Evolutionary conservation across 2,888 invertebrate species (phyloP), one percentile per base, ranked within the genome.

Genomic region (Brachypalpus laphriformis): DNA sequence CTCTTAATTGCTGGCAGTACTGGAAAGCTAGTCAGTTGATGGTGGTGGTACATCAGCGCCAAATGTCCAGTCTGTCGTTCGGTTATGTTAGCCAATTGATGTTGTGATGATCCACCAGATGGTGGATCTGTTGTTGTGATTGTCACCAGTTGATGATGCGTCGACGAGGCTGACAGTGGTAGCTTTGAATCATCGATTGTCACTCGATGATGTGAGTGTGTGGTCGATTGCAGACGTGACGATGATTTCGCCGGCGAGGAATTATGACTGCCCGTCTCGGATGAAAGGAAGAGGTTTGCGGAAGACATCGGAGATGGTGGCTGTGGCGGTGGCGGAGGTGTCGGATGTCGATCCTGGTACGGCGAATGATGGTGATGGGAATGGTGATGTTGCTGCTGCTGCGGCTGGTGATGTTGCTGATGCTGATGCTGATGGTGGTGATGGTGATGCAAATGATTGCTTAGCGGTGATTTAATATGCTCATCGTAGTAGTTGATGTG

Each of bases 241-340:
- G 90, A 89, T 0, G 89, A 87, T 5, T 91, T 90, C 4, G 94
- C 93, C 22, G 96, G 96, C 76, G 93, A 93, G 59, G 94, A 93
- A 89, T 95, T 95, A 89, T 95, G 95, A 89, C 95, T 94, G 86
- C 95, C 94, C 88, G 95, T 95, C 92, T 95, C 95, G 47, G 96
- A 95, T 28, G 96, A 95, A 87, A 96, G 95, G 89, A 96, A 93
- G 72, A 95, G 94, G 78, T 96, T 95, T 78, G 94, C 94, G 56
- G 95, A 94, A 20, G 96, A 95, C 28, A 96, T 95, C 42, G 96
- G 96, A 80, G 96, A 96, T 72, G 96, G 95, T 87, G 96, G 91
- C n/a, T 95, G 94, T 18, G 86, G 85, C 18, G 87, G 87, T 31
- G 85, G 37, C 54, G 88, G 88, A 61, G 88, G 87, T 47, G 87